phyloP scores from a whole-genome alignment of 2,888 invertebrate species.

The Volucella bombylans region DNA sequence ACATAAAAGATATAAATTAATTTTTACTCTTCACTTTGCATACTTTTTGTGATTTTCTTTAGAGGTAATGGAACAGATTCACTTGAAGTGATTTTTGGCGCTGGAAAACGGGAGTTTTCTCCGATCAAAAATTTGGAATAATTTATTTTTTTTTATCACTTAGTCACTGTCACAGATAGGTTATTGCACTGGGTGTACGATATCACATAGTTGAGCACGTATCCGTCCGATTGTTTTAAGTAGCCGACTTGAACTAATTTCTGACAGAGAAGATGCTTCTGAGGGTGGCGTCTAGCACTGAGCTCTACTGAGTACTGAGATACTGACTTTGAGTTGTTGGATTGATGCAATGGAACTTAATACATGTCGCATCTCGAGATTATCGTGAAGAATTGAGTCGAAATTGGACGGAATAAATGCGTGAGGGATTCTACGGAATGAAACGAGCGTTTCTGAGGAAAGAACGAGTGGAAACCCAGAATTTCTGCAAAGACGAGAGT shows the following conservation, averaged over 20 bases:
- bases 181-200: background rate
- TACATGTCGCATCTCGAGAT: background rate
- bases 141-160: conserved; percentile 8
- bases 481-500: conserved; percentile 9
- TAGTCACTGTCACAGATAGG: conserved; percentile 11
- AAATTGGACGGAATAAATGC: conserved; percentile 22
- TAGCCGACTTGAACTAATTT: conserved; percentile 66
- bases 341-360: conserved; percentile 21
- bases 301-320: background rate
- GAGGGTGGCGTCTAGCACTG: conserved; percentile 57
- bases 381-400: background rate
- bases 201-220: conserved; percentile 31
- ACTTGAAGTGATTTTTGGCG: background rate
- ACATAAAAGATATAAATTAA: no score
- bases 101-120: background rate
- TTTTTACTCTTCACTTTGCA: conserved; percentile 3
- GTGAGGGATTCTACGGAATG: background rate
- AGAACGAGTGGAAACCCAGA: background rate
- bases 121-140: background rate
- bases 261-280: conserved; percentile 11
- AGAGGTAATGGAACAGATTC: background rate
- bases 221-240: conserved; percentile 55
- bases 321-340: no score
- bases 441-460: background rate
- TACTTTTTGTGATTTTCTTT: conserved; percentile 22